A percentile compares a stretch with the other conserved stretches of the same genome.
These are phyloP conservation scores for Falco novaeseelandiae DNA, from an alignment of 2,797 vertebrate species.

Conservation along the genomic window DNA sequence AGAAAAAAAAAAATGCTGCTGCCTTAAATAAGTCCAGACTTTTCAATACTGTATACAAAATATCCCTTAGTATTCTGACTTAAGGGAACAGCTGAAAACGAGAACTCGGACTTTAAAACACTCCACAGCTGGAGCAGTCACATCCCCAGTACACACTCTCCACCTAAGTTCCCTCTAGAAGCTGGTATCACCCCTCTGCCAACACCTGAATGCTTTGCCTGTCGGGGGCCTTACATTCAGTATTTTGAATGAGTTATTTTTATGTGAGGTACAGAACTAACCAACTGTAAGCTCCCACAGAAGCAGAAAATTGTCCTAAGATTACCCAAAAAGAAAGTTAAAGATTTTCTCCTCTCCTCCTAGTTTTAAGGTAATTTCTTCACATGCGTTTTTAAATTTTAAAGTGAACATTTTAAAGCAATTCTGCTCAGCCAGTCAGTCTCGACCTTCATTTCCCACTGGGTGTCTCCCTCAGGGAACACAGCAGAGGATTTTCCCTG, in stretches of 20 bases:
- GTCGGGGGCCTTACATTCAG: neutral
- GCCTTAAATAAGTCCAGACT: neutral
- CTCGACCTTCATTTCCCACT: accelerated
- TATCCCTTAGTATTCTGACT: neutral
- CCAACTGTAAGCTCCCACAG: neutral
- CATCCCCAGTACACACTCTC: neutral
- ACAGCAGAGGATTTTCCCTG: neutral
- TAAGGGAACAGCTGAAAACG: neutral
- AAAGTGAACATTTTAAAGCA: neutral
- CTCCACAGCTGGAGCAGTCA: neutral
- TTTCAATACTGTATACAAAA: neutral
- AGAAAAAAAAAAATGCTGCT: neutral
- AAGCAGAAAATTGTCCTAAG: neutral
- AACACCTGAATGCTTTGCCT: neutral
- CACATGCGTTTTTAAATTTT: neutral
- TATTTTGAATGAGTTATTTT: neutral
- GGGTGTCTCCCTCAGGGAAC: neutral
- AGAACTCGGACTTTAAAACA: neutral
- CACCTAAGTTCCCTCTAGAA: neutral
- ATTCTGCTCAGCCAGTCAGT: neutral
- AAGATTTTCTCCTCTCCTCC: neutral
- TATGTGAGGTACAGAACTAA: neutral
- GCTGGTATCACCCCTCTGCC: neutral
- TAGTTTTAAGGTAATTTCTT: neutral
- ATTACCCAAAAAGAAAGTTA: neutral